phyloP scores from a whole-genome alignment of 2,113 vertebrate genomes.

The Gymnorhina tibicen region DNA sequence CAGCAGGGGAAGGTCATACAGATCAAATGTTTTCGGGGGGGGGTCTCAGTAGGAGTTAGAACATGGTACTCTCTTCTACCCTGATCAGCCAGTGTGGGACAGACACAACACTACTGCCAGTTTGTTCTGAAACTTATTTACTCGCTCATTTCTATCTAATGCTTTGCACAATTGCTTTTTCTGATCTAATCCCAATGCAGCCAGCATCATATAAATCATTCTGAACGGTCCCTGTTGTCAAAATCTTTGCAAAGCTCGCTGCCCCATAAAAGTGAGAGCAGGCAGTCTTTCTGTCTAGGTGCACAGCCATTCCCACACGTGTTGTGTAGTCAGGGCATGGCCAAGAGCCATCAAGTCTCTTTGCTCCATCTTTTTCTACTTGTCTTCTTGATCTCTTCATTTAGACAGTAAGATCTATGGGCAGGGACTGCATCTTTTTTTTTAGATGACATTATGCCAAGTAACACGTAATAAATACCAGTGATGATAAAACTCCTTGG shows the following conservation, averaged over 20 bases:
- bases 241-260: background rate
- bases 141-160: background rate
- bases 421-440: background rate
- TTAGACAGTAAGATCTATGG: background rate
- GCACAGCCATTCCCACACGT: background rate
- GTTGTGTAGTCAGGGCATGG: background rate
- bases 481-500: background rate
- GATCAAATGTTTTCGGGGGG: background rate
- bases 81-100: background rate
- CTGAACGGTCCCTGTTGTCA: background rate
- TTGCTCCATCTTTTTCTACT: background rate
- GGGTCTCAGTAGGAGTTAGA: background rate
- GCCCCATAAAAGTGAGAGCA: background rate
- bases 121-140: background rate
- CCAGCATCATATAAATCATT: background rate
- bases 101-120: background rate
- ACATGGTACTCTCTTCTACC: background rate
- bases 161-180: background rate
- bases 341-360: background rate
- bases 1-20: background rate
- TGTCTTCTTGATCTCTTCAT: constrained; percentile 37
- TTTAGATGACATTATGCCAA: background rate
- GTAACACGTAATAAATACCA: constrained; percentile 22
- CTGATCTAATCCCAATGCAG: background rate
- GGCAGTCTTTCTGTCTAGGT: background rate